These are phyloP conservation scores for Sinhomidia bicolor DNA, from an alignment of 2,888 invertebrate species.

Conservation along the genomic window DNA sequence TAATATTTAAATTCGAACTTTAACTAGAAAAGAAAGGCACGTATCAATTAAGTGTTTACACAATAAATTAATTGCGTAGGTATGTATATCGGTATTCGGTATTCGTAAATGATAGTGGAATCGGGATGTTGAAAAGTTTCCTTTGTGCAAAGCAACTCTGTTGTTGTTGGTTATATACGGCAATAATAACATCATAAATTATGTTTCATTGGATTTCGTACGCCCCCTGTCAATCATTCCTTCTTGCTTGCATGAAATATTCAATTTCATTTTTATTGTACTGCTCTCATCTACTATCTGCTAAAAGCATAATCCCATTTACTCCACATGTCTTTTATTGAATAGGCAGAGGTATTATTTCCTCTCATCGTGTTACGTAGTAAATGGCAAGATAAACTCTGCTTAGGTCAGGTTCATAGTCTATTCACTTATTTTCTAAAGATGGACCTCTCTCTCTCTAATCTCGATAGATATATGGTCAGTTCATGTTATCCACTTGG, in stretches of 20 bases:
- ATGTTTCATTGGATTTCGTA: neutral
- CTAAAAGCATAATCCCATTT: neutral
- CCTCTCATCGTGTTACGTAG: neutral
- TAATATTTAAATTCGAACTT: too few species aligned
- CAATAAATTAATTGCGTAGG: too few species aligned
- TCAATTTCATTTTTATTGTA: constrained; percentile 2
- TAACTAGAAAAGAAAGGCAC: too few species aligned
- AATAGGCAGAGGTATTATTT: neutral
- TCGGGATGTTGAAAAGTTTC: neutral
- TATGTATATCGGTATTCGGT: too few species aligned
- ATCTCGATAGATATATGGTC: neutral
- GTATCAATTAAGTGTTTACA: too few species aligned
- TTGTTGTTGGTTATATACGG: neutral
- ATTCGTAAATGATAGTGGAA: too few species aligned
- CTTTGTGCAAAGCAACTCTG: neutral
- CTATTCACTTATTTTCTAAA: neutral
- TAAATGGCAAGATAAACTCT: neutral
- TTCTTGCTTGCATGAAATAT: neutral
- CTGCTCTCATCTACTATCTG: neutral
- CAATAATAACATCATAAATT: constrained; percentile 11
- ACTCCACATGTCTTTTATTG: neutral
- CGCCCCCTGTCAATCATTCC: constrained; percentile 31
- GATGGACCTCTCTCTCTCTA: neutral
- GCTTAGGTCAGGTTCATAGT: neutral
- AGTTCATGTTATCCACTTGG: neutral